Conservation (phyloP, 2,888 invertebrate species). For the Seira musarum region DNA sequence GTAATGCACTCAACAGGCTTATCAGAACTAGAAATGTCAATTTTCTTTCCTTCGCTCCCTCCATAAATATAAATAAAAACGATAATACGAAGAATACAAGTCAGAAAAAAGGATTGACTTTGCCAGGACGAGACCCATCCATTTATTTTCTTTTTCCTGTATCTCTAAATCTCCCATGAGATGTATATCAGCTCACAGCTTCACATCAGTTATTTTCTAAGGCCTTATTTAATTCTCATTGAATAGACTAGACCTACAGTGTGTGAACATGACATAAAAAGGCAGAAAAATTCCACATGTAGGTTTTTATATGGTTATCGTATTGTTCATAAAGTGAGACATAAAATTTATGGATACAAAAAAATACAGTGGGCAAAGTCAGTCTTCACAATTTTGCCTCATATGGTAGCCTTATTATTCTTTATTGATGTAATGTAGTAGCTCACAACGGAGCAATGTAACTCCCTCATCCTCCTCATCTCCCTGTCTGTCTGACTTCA, state of each 20-base stretch:
- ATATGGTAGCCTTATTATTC: conserved; percentile 19
- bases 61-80: neutral
- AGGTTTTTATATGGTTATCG: conserved; percentile 54
- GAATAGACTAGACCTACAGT: neutral
- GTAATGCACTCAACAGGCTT: neutral
- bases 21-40: neutral
- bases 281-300: conserved; percentile 36
- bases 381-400: neutral
- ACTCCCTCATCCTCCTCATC: conserved; percentile 24
- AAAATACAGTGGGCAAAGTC: conserved; percentile 24
- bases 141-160: neutral
- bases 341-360: conserved; percentile 59
- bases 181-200: neutral
- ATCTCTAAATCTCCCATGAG: neutral
- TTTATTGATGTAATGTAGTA: conserved; percentile 26
- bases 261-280: conserved; percentile 46
- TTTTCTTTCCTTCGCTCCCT: neutral
- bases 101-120: neutral
- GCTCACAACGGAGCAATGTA: neutral
- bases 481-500: neutral
- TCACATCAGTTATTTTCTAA: neutral
- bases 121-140: neutral
- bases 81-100: neutral
- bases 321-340: conserved; percentile 61
- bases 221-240: neutral